Evolutionary conservation across 1,140 invertebrate species (phyloP).

Genomic region (Drosophila nikananu): DNA sequence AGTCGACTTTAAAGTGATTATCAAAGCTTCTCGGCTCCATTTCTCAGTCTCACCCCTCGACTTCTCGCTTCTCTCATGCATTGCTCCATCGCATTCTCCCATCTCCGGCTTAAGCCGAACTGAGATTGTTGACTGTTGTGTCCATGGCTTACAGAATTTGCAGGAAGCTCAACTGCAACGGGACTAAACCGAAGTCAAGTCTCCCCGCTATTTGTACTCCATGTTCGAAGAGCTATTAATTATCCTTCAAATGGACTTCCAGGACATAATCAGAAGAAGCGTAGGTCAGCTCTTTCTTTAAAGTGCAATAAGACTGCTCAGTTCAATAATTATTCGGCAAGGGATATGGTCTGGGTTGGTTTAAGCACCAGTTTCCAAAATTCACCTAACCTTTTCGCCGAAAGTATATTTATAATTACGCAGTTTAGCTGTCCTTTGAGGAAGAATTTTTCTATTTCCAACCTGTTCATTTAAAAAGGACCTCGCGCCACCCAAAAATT

Average conservation of each 20-base stretch:
- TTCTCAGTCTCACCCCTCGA: constrained; percentile 2
- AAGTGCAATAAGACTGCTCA: constrained; percentile 8
- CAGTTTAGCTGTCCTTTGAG: constrained; percentile 1
- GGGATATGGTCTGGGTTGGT: not conserved
- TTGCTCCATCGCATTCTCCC: constrained; percentile 16
- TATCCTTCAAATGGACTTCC: not conserved
- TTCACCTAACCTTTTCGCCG: not conserved
- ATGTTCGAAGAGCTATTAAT: not conserved
- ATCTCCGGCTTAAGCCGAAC: constrained; percentile 21
- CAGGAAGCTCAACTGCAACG: constrained; percentile 31
- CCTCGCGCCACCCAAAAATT: constrained; percentile 27
- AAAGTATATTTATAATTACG: constrained; percentile 1
- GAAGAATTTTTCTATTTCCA: constrained; percentile 6
- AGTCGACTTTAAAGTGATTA: constrained; percentile 68
- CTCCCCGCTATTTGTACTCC: not conserved
- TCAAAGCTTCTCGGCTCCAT: constrained; percentile 40
- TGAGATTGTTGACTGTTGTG: constrained; percentile 12
- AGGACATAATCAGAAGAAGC: constrained; percentile 6
- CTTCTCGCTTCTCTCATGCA: not conserved
- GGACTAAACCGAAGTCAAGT: constrained; percentile 2
- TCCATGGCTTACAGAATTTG: constrained; percentile 25
- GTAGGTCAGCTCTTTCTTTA: not conserved
- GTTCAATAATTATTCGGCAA: not conserved
- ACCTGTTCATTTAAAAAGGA: not conserved
- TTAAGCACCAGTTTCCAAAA: not conserved